phyloP scores from a whole-genome alignment of 2,888 invertebrate genomes.

The Platerodrilus igneus region DNA sequence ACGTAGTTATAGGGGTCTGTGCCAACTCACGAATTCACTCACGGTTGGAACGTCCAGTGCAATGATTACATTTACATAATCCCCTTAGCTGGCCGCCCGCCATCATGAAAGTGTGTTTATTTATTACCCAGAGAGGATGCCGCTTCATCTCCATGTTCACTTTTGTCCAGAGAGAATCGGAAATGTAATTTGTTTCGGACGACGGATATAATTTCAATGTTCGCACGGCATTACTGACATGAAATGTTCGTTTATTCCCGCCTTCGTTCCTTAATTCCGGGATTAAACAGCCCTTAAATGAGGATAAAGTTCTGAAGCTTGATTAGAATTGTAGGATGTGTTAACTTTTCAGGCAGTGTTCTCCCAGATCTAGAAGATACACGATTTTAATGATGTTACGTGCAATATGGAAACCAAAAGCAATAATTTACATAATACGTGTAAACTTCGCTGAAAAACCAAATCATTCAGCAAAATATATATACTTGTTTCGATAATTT shows the following conservation, averaged over 20 bases:
- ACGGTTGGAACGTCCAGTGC: conserved; percentile 37
- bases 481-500: too few relatives aligned
- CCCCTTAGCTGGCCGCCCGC: conserved; percentile 38
- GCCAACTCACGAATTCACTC: conserved; percentile 35
- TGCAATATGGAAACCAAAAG: too few relatives aligned
- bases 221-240: too few relatives aligned
- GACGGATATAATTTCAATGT: conserved; percentile 19
- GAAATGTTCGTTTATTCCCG: not conserved
- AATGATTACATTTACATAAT: conserved; percentile 47
- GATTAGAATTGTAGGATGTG: too few relatives aligned
- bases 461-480: too few relatives aligned
- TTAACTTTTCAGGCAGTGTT: too few relatives aligned
- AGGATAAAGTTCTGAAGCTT: too few relatives aligned
- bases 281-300: too few relatives aligned
- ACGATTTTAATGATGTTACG: too few relatives aligned
- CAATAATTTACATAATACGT: too few relatives aligned
- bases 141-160: conserved; percentile 26
- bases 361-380: too few relatives aligned
- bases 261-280: not conserved
- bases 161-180: conserved; percentile 24
- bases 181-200: conserved; percentile 25
- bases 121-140: conserved; percentile 35
- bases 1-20: conserved; percentile 37
- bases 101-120: conserved; percentile 42
- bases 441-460: too few relatives aligned